Evolutionary conservation across 2,113 vertebrate species (phyloP).

Genomic region (Halichoeres trimaculatus): DNA sequence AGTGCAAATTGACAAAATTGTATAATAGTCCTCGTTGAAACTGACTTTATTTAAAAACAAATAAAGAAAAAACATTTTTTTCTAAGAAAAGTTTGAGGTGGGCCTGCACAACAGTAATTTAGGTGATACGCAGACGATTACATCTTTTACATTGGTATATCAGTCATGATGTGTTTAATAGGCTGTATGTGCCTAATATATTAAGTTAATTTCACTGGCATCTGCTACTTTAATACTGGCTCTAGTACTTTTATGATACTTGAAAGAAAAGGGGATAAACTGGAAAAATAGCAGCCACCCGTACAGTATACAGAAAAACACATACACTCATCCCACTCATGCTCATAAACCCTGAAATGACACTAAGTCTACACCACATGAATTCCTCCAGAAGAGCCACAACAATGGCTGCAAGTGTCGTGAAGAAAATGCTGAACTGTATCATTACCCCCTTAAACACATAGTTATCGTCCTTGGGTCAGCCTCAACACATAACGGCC

Average conservation of each 20-base stretch:
- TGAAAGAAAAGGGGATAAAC: not conserved
- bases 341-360: not conserved
- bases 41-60: no score
- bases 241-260: not conserved
- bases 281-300: not conserved
- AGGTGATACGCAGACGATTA: not conserved
- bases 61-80: no score
- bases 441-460: constrained; percentile 37
- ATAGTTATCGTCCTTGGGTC: constrained; percentile 8
- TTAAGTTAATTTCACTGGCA: not conserved
- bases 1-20: no score
- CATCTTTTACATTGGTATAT: not conserved
- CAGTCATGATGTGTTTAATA: not conserved
- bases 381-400: not conserved
- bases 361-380: not conserved
- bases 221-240: not conserved
- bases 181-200: not conserved
- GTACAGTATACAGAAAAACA: not conserved
- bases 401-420: not conserved
- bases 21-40: no score
- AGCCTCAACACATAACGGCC: constrained; percentile 23
- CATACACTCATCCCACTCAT: no score
- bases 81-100: no score
- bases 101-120: not conserved
- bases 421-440: constrained; percentile 10